Percentiles rank a stretch among this genome's conserved stretches.
Evolutionary conservation across 2,113 vertebrate genomes (phyloP).

Genomic region (Mobula hypostoma): DNA sequence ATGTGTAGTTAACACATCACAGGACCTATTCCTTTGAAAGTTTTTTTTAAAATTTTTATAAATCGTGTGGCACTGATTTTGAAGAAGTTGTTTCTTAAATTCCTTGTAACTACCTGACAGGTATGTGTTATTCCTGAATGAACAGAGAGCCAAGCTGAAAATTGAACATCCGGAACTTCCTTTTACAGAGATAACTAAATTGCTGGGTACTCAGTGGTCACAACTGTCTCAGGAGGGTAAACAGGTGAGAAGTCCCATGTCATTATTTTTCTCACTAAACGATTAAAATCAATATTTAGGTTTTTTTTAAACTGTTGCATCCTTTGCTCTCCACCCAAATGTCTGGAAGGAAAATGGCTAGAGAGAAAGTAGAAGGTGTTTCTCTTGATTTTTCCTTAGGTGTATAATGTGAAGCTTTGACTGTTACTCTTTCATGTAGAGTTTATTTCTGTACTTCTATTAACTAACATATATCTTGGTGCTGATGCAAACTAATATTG

Average conservation of each 20-base stretch:
- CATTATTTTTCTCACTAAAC: background rate
- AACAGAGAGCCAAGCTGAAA: slow-evolving; percentile 42
- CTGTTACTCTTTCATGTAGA: background rate
- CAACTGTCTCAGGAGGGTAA: slow-evolving; percentile 44
- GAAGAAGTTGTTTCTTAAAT: slow-evolving; percentile 29
- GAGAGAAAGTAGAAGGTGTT: background rate
- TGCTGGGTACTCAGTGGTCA: slow-evolving; percentile 40
- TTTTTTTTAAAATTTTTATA: background rate
- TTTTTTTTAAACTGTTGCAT: background rate
- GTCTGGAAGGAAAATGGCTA: background rate
- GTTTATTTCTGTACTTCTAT: background rate
- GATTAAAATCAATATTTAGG: background rate
- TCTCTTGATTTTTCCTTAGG: background rate
- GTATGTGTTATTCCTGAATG: slow-evolving; percentile 43
- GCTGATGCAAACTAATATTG: background rate
- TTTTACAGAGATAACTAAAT: slow-evolving; percentile 44
- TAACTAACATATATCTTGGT: background rate
- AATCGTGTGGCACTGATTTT: background rate
- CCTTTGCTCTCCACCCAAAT: background rate
- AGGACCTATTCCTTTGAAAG: background rate
- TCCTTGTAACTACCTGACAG: slow-evolving; percentile 40
- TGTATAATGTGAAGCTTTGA: background rate
- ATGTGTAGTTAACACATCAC: background rate
- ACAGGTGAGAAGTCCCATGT: slow-evolving; percentile 33
- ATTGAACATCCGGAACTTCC: slow-evolving; percentile 41